Evolutionary conservation across 2,888 invertebrate genomes (phyloP).

Genomic region (Neocrepidodera transversa): DNA sequence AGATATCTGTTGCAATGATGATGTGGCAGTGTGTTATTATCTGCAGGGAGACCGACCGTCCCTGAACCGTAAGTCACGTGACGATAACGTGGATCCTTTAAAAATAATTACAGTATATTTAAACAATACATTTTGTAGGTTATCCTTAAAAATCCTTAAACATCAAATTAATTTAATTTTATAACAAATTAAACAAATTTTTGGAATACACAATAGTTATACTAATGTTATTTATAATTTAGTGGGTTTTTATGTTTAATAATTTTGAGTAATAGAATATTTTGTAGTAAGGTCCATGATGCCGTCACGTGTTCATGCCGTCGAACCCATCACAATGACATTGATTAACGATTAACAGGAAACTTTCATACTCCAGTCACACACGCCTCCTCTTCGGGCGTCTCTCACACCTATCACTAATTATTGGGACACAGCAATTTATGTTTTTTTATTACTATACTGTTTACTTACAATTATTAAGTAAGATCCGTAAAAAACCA

Average conservation of each 20-base stretch:
- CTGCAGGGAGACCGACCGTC: constrained; percentile 58
- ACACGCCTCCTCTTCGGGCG: constrained; percentile 39
- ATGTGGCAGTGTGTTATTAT: constrained; percentile 55
- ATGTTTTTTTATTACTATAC: constrained; percentile 49
- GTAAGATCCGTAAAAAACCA: constrained; percentile 49
- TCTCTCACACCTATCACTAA: constrained; percentile 57
- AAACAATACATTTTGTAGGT: no score
- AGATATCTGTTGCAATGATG: constrained; percentile 42
- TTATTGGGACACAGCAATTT: constrained; percentile 62
- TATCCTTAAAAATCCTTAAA: no score
- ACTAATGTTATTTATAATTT: no score
- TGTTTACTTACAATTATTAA: constrained; percentile 50
- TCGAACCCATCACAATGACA: constrained; percentile 48
- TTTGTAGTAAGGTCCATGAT: constrained; percentile 10
- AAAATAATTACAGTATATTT: no score
- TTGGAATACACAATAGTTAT: no score
- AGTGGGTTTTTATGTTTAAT: no score
- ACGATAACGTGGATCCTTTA: constrained; percentile 11
- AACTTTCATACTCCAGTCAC: constrained; percentile 37
- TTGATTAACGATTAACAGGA: constrained; percentile 49
- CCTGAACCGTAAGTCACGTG: constrained; percentile 45
- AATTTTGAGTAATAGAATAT: no score
- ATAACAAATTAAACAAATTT: no score
- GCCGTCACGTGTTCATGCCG: constrained; percentile 36
- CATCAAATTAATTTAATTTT: no score